Conservation (phyloP, 2,113 vertebrate genomes). For the Brachyhypopomus gauderio region DNA sequence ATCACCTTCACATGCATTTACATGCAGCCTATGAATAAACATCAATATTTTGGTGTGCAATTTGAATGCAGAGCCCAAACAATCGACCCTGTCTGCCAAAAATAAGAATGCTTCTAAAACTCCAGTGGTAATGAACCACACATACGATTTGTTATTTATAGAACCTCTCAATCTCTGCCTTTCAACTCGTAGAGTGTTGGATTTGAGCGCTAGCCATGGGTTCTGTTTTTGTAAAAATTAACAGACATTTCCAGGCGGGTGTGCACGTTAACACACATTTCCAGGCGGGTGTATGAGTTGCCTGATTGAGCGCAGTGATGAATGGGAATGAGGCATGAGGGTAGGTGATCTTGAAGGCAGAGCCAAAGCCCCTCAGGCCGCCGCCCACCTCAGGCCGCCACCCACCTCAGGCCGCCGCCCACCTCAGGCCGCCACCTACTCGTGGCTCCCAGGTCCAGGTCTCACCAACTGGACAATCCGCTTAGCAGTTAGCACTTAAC, state of each 20-base stretch:
- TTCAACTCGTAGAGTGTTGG: constrained; percentile 11
- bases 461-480: too few species aligned
- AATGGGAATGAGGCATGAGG: constrained; percentile 22
- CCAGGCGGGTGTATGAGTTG: constrained; percentile 27
- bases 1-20: too few species aligned
- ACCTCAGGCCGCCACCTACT: constrained; percentile 14
- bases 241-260: constrained; percentile 11
- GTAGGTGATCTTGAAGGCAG: neutral
- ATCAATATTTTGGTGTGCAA: neutral
- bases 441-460: too few species aligned
- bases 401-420: constrained; percentile 5
- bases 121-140: neutral
- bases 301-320: neutral
- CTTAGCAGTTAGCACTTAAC: neutral
- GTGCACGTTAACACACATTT: neutral
- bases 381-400: neutral
- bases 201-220: constrained; percentile 22
- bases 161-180: neutral
- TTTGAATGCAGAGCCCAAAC: neutral
- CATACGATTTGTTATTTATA: constrained; percentile 4
- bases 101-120: neutral
- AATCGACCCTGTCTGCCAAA: too few species aligned
- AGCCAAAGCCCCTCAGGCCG: neutral
- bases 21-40: neutral
- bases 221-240: neutral